phyloP scores from a whole-genome alignment of 2,888 invertebrate species.

The Cloeon dipterum region DNA sequence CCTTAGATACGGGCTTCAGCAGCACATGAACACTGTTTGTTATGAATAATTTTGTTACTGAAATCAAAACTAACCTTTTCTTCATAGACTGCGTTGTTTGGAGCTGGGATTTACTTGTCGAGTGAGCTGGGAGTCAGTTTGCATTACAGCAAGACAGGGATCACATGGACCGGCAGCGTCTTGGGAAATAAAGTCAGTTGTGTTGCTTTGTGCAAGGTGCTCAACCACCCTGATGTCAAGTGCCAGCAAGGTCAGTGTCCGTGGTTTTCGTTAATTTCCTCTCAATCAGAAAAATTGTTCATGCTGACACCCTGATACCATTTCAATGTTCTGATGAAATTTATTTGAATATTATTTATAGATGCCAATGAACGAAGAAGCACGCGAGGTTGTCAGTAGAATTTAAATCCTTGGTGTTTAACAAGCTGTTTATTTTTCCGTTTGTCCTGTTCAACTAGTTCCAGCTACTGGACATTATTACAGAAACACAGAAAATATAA shows the following conservation, averaged over 20 bases:
- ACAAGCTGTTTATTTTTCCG: too few relatives aligned
- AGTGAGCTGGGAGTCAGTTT: slow-evolving; percentile 48
- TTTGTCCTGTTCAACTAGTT: too few relatives aligned
- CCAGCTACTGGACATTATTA: too few relatives aligned
- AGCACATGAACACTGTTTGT: slow-evolving; percentile 30
- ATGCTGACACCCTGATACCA: too few relatives aligned
- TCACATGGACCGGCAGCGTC: slow-evolving; percentile 50
- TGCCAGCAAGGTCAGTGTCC: slow-evolving; percentile 12
- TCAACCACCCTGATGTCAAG: slow-evolving; percentile 40
- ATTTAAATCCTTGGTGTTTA: too few relatives aligned
- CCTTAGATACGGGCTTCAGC: slow-evolving; percentile 49
- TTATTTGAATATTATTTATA: too few relatives aligned
- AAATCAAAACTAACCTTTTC: background rate
- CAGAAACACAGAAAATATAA: too few relatives aligned
- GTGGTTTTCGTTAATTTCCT: too few relatives aligned
- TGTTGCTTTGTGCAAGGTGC: slow-evolving; percentile 57
- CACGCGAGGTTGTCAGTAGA: too few relatives aligned
- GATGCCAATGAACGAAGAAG: too few relatives aligned
- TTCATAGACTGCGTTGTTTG: slow-evolving; percentile 34
- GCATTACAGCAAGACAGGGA: slow-evolving; percentile 45
- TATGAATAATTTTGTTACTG: background rate
- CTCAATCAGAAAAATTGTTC: too few relatives aligned
- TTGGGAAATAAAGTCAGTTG: slow-evolving; percentile 55
- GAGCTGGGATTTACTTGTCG: slow-evolving; percentile 51
- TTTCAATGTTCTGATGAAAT: too few relatives aligned